phyloP scores from a whole-genome alignment of 2,113 vertebrate genomes.

The Miniopterus natalensis region DNA sequence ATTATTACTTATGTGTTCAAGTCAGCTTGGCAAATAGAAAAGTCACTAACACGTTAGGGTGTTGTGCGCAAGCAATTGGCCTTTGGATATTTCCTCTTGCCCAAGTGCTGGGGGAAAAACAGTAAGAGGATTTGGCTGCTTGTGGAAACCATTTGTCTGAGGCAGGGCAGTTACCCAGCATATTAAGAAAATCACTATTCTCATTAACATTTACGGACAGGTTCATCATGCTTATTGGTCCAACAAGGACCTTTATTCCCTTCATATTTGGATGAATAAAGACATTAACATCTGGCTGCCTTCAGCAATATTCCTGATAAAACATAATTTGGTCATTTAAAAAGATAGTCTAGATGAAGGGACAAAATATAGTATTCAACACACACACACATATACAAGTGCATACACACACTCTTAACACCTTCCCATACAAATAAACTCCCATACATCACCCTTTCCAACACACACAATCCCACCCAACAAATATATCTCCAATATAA shows the following conservation, averaged over 20 bases:
- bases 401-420: not conserved
- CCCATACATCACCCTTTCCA: not conserved
- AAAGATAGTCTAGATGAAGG: not conserved
- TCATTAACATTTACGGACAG: constrained; percentile 36
- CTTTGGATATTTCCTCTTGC: constrained; percentile 49
- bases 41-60: constrained; percentile 11
- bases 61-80: constrained; percentile 12
- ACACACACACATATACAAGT: not conserved
- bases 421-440: not conserved
- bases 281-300: not conserved
- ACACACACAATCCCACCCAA: not conserved
- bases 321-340: constrained; percentile 48
- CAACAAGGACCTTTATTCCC: constrained; percentile 34
- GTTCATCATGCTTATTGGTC: constrained; percentile 31
- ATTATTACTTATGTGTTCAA: constrained; percentile 33
- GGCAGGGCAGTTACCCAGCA: not conserved
- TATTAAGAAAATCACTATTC: constrained; percentile 17
- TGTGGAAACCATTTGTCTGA: constrained; percentile 56
- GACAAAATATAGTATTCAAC: not conserved
- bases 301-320: constrained; percentile 25
- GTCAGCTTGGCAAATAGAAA: constrained; percentile 32
- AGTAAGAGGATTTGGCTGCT: not conserved
- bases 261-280: constrained; percentile 23
- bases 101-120: not conserved
- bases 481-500: not conserved